Percentiles rank a stretch among this genome's conserved stretches.
These are phyloP conservation scores for Epirrhoe tristata DNA, from an alignment of 2,888 invertebrate species.

Conservation along the genomic window DNA sequence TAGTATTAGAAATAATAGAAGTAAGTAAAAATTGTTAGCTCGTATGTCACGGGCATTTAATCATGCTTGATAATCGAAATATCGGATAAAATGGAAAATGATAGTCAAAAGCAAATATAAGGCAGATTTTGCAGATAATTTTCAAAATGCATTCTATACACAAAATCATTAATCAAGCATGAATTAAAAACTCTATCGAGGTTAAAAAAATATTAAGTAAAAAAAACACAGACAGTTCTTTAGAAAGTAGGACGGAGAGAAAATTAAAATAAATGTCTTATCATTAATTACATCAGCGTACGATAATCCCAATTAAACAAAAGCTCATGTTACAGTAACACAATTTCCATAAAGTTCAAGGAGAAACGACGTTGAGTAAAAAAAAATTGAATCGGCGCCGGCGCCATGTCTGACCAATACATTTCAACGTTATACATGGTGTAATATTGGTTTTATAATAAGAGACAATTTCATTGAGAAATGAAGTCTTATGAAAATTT, in stretches of 20 bases:
- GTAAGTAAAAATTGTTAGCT: too few relatives aligned
- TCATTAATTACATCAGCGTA: slow-evolving; percentile 11
- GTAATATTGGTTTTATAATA: background rate
- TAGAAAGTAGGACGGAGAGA: slow-evolving; percentile 9
- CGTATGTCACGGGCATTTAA: too few relatives aligned
- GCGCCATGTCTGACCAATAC: background rate
- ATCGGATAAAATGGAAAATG: too few relatives aligned
- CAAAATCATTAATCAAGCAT: too few relatives aligned
- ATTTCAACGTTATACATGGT: background rate
- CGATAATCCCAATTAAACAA: slow-evolving; percentile 22
- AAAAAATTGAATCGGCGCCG: slow-evolving; percentile 1
- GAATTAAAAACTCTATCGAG: too few relatives aligned
- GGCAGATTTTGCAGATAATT: too few relatives aligned
- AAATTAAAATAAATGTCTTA: slow-evolving; percentile 19
- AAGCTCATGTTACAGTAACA: slow-evolving; percentile 36
- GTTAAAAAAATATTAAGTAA: background rate
- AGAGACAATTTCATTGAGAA: too few relatives aligned
- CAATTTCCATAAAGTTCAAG: slow-evolving; percentile 49
- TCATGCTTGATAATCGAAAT: too few relatives aligned
- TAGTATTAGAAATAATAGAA: too few relatives aligned
- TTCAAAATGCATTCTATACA: too few relatives aligned
- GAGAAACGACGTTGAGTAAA: slow-evolving; percentile 29
- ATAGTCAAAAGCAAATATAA: too few relatives aligned
- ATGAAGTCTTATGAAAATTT: too few relatives aligned
- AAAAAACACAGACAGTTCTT: background rate